Evolutionary conservation across 2,888 invertebrate genomes (phyloP).

Genomic region (Euclidia mi): DNA sequence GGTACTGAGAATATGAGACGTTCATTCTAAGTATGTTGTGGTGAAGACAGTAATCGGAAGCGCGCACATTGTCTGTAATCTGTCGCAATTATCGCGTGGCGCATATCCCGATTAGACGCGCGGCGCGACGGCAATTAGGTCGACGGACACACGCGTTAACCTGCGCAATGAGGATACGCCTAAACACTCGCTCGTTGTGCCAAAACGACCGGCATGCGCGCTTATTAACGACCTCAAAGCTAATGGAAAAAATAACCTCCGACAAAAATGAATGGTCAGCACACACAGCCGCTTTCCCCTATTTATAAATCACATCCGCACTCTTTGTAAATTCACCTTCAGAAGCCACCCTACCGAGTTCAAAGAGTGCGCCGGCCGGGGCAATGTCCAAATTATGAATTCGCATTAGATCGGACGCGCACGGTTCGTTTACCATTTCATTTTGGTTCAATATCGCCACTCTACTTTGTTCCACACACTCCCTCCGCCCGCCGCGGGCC

Average conservation of each 20-base stretch:
- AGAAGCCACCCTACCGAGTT: slow-evolving; percentile 79
- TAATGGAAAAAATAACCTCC: slow-evolving; percentile 76
- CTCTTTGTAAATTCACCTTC: slow-evolving; percentile 85
- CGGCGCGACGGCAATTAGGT: slow-evolving; percentile 88
- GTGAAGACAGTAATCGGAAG: slow-evolving; percentile 44
- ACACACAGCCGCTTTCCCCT: slow-evolving; percentile 70
- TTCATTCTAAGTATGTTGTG: slow-evolving; percentile 25
- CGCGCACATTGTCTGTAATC: slow-evolving; percentile 69
- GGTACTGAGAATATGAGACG: slow-evolving; percentile 5
- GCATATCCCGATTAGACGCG: slow-evolving; percentile 88
- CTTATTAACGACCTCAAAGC: slow-evolving; percentile 74
- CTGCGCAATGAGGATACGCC: slow-evolving; percentile 88
- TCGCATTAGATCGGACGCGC: slow-evolving; percentile 90
- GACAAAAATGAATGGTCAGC: slow-evolving; percentile 76
- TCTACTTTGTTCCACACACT: slow-evolving; percentile 90
- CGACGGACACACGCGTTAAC: slow-evolving; percentile 89
- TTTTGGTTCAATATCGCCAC: slow-evolving; percentile 90
- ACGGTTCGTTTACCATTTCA: slow-evolving; percentile 90
- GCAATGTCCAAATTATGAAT: slow-evolving; percentile 90
- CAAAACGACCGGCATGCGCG: slow-evolving; percentile 69
- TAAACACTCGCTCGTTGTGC: slow-evolving; percentile 82
- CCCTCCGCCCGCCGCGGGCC: slow-evolving; percentile 69
- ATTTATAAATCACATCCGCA: slow-evolving; percentile 86
- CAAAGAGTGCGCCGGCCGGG: slow-evolving; percentile 85
- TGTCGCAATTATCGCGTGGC: slow-evolving; percentile 88